These are phyloP conservation scores for Daubentonia madagascariensis DNA, from an alignment of 2,113 vertebrate species.

Conservation along the genomic window DNA sequence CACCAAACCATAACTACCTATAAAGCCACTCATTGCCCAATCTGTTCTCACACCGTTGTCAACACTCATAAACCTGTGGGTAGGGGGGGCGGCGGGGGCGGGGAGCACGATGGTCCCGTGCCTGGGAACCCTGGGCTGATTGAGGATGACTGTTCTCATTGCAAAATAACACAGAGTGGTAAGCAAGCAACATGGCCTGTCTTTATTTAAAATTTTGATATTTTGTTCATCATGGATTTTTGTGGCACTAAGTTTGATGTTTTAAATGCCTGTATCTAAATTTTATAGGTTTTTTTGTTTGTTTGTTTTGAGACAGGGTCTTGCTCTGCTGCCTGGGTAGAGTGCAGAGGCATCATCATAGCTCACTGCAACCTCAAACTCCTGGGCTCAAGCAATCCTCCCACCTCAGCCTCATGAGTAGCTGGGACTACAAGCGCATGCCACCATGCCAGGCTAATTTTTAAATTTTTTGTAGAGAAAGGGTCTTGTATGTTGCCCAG, in stretches of 20 bases:
- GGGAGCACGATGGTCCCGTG: rapidly evolving
- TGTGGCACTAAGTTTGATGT: neutral
- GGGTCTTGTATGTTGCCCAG: neutral
- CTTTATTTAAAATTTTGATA: neutral
- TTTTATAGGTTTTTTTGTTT: neutral
- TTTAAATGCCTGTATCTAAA: neutral
- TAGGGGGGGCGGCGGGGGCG: neutral
- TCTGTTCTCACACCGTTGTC: neutral
- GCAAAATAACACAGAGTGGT: neutral
- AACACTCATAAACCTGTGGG: neutral
- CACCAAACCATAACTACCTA: neutral
- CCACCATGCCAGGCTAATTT: neutral
- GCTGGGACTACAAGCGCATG: neutral
- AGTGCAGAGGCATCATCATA: neutral
- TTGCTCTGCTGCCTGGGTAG: neutral
- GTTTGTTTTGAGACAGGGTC: neutral
- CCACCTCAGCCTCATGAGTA: neutral
- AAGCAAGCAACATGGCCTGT: neutral
- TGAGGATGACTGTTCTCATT: neutral
- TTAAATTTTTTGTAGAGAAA: neutral
- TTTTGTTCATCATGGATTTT: neutral
- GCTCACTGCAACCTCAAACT: neutral
- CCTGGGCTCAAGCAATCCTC: neutral
- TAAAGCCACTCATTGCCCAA: neutral
- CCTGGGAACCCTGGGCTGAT: neutral